Conservation (phyloP, 2,113 vertebrate species). For the Cottus gobio region DNA sequence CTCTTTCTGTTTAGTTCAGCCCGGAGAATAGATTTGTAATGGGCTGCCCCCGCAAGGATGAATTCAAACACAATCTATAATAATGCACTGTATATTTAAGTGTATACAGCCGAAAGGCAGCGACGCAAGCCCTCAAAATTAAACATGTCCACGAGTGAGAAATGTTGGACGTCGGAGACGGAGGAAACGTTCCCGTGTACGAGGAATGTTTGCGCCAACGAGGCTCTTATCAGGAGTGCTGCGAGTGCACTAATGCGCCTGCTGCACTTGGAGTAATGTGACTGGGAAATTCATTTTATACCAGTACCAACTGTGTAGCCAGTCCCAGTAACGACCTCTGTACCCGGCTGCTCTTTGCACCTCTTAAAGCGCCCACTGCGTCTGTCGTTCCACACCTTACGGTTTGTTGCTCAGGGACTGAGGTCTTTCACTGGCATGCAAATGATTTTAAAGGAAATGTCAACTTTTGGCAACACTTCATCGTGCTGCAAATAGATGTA, state of each 20-base stretch:
- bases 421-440: conserved; percentile 9
- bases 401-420: neutral
- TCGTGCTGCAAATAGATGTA: conserved; percentile 46
- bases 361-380: neutral
- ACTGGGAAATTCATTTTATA: neutral
- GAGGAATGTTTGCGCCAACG: neutral
- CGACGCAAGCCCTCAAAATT: neutral
- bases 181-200: neutral
- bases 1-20: neutral
- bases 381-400: neutral
- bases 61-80: neutral
- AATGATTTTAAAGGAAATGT: conserved; percentile 33
- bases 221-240: neutral
- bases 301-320: neutral
- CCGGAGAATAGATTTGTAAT: neutral
- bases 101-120: neutral
- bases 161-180: neutral
- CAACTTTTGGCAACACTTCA: conserved; percentile 19
- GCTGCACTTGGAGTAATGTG: neutral
- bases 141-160: neutral
- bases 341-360: neutral
- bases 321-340: neutral
- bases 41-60: neutral
- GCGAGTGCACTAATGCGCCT: neutral
- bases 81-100: neutral